Conservation (phyloP, 2,113 vertebrate genomes). For the Emydura subglobosa region DNA sequence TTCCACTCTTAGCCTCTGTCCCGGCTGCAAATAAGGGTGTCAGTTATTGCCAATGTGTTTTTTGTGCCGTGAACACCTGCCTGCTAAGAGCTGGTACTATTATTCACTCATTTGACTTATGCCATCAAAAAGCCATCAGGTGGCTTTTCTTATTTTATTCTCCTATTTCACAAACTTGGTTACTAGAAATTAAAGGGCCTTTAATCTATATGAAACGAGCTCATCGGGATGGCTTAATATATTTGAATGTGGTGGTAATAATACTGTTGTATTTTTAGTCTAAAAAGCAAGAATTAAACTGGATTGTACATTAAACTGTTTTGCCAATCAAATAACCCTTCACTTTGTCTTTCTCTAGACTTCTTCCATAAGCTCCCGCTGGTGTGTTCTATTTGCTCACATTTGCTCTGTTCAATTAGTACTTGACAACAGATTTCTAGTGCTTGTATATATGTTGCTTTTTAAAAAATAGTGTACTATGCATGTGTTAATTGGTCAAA, state of each 20-base stretch:
- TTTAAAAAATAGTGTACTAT: neutral
- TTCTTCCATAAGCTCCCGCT: neutral
- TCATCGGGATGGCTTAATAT: neutral
- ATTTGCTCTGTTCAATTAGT: neutral
- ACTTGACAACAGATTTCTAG: neutral
- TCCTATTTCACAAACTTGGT: neutral
- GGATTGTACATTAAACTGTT: neutral
- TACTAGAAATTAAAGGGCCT: neutral
- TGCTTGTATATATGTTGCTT: neutral
- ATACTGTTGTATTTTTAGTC: neutral
- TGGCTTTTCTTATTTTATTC: neutral
- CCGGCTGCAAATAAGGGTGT: neutral
- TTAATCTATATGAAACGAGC: neutral
- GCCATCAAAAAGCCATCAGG: neutral
- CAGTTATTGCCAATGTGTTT: neutral
- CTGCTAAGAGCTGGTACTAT: neutral
- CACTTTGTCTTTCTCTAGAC: neutral
- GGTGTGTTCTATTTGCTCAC: neutral
- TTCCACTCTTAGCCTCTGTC: neutral
- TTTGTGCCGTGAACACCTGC: neutral
- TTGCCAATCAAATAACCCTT: neutral
- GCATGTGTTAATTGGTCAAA: neutral
- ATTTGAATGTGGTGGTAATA: neutral
- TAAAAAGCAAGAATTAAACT: neutral
- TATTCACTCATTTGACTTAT: neutral